Conservation (phyloP, 2,888 invertebrate genomes). For the Aproaerema taeniolella region DNA sequence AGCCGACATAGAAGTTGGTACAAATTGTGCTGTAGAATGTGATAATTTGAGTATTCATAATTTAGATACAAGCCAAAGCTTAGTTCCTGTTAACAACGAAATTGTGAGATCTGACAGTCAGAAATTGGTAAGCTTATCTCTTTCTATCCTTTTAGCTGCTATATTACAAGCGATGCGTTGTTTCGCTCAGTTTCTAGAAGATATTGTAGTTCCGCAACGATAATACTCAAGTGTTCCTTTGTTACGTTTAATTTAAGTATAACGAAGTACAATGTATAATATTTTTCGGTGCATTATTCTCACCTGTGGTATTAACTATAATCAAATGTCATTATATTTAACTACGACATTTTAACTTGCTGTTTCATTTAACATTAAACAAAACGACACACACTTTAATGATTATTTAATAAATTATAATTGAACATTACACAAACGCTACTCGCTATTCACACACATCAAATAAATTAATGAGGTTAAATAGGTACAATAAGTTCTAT, state of each 20-base stretch:
- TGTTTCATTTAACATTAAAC: conserved; percentile 29
- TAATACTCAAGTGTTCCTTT: conserved; percentile 32
- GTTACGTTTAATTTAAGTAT: neutral
- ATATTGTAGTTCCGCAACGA: conserved; percentile 71
- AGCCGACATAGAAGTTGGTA: conserved; percentile 37
- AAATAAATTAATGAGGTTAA: conserved; percentile 77
- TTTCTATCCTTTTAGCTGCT: conserved; percentile 79
- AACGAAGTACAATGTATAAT: neutral
- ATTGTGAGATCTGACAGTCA: conserved; percentile 60
- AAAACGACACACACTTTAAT: conserved; percentile 22
- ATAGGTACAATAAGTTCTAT: conserved; percentile 65
- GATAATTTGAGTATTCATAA: conserved; percentile 53
- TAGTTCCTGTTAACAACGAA: conserved; percentile 71
- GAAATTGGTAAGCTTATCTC: conserved; percentile 77
- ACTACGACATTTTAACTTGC: conserved; percentile 44
- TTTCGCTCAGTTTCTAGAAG: conserved; percentile 79
- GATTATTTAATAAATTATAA: conserved; percentile 73
- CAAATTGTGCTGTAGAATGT: conserved; percentile 50
- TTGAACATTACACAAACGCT: conserved; percentile 67
- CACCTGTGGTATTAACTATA: conserved; percentile 41
- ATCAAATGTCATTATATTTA: conserved; percentile 58
- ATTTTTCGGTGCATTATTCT: conserved; percentile 54
- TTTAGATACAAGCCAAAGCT: conserved; percentile 50
- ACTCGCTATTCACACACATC: conserved; percentile 71
- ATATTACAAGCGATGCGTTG: conserved; percentile 79